Conservation (phyloP, 2,888 invertebrate species). For the Periphyllus acericola region DNA sequence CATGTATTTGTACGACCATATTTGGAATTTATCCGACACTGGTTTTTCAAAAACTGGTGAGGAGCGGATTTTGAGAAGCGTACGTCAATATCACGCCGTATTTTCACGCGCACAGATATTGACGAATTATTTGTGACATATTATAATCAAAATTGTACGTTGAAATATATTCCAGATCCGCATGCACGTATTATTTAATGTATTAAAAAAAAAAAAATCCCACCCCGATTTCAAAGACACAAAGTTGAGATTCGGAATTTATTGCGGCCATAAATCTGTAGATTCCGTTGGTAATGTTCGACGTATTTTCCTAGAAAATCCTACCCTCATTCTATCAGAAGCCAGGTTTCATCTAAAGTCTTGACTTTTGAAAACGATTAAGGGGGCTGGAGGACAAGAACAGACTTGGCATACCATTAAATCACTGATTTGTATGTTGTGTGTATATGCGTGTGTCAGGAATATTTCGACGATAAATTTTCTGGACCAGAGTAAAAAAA, state of each 20-base stretch:
- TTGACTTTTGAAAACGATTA: conserved; percentile 58
- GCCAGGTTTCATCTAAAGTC: conserved; percentile 37
- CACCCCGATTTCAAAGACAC: conserved; percentile 17
- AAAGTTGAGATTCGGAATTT: conserved; percentile 38
- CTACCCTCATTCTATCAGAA: conserved; percentile 44
- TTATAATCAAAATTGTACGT: no score
- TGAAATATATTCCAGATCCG: not conserved
- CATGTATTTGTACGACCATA: no score
- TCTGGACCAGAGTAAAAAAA: not conserved
- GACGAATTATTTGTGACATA: not conserved
- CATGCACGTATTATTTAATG: not conserved
- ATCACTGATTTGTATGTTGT: conserved; percentile 46
- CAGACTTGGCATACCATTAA: conserved; percentile 51
- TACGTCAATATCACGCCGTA: no score
- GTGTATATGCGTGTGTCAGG: conserved; percentile 19
- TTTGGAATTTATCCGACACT: no score
- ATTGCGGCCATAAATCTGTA: conserved; percentile 46
- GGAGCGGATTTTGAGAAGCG: no score
- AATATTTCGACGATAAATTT: conserved; percentile 55
- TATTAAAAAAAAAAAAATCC: not conserved
- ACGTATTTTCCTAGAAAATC: conserved; percentile 54
- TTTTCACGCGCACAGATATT: not conserved
- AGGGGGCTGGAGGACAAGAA: conserved; percentile 13
- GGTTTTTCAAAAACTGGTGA: no score
- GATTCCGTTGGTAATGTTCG: conserved; percentile 47